Evolutionary conservation across 2,888 invertebrate species (phyloP).

Genomic region (Tenthredo scrophulariae): DNA sequence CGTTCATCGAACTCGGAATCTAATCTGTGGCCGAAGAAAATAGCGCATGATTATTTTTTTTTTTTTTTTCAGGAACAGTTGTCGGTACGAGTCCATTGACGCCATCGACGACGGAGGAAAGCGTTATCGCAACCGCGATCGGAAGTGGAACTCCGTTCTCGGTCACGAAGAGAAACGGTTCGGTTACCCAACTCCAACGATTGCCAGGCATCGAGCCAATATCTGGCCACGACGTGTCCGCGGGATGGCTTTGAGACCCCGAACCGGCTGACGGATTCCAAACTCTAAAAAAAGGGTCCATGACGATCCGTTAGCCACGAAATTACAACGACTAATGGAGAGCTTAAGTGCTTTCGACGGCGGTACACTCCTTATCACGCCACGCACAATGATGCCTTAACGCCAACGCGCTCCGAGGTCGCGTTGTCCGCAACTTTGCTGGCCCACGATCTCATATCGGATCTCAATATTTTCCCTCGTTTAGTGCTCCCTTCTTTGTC

Average conservation of each 20-base stretch:
- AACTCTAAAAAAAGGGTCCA: not conserved
- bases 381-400: slow-evolving; percentile 74
- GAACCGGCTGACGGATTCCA: slow-evolving; percentile 20
- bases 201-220: slow-evolving; percentile 88
- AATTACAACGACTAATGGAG: slow-evolving; percentile 19
- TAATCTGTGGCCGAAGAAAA: not conserved
- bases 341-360: slow-evolving; percentile 53
- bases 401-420: slow-evolving; percentile 58
- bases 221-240: slow-evolving; percentile 86
- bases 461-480: not conserved
- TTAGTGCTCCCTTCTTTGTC: not conserved
- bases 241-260: slow-evolving; percentile 83
- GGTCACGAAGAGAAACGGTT: slow-evolving; percentile 79
- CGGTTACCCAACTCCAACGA: slow-evolving; percentile 83
- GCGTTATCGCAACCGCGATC: slow-evolving; percentile 72
- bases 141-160: slow-evolving; percentile 61
- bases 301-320: slow-evolving; percentile 1
- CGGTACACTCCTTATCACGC: slow-evolving; percentile 57
- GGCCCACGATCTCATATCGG: slow-evolving; percentile 38
- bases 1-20: slow-evolving; percentile 54
- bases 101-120: slow-evolving; percentile 82
- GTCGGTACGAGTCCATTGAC: slow-evolving; percentile 76
- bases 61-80: slow-evolving; percentile 42
- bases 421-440: slow-evolving; percentile 47
- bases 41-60: not conserved